Base-by-base conservation (phyloP, 2,113 vertebrate species). In the Maccullochella peelii region DNA sequence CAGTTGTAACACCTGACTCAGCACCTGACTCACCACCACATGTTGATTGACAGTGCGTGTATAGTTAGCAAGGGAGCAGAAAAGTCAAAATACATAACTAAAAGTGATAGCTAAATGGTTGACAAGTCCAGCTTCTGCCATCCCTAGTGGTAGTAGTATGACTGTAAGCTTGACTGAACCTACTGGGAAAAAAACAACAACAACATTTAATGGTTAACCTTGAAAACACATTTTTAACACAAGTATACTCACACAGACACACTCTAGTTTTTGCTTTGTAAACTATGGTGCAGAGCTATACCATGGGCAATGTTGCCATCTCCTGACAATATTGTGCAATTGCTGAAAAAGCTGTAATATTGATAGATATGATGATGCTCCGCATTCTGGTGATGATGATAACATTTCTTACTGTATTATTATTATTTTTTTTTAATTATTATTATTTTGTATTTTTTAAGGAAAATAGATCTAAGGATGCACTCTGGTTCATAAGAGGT, bases 271-370 rank as follows among this genome's bases (percentile, higher is more conserved):
- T 38, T 70, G 20, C n/a, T 61, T n/a, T 73, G 15, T 33, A 16
- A 63, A 25, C 9, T 5, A 12, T n/a, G 2, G 10, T 52, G 18
- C n/a, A 65, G 1, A 5, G 6, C 15, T 2, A 82, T 88, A n/a
- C 0, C 25, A 54, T 52, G 47, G 73, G 44, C 57, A 86, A 88
- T 80, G 52, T 18, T 81, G 87, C 71, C 92, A 88, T 83, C 93
- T 91, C 2, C 81, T 93, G 93, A 84, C 7, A 15, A 20, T 18
- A 25, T 61, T 62, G 8, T 74, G 71, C 0, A 49, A 87, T 47
- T 79, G 61, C 63, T 14, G 36, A 33, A 36, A 36, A n/a, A 36
- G 23, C 25, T 63, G 12, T 8, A 58, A 44, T 57, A n/a, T 52
- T 40, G 20, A 1, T 4, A n/a, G 2, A 62, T 18, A 23, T n/a